Conservation (phyloP, 2,797 vertebrate genomes). For the Sebastes taczanowskii region DNA sequence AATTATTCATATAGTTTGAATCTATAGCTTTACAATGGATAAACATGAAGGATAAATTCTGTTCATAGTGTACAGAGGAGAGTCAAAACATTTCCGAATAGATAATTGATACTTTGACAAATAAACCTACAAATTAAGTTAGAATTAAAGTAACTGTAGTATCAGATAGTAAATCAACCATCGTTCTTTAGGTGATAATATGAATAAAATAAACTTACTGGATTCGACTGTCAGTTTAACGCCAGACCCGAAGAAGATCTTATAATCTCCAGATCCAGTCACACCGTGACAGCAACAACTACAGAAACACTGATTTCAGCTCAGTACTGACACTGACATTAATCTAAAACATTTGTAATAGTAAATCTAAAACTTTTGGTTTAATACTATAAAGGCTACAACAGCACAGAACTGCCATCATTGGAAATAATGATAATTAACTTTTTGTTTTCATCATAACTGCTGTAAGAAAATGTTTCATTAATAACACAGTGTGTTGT, state of each 20-base stretch:
- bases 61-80: not conserved
- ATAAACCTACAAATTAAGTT: not conserved
- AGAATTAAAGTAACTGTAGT: not conserved
- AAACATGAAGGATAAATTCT: not conserved
- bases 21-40: not conserved
- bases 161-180: not conserved
- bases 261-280: not conserved
- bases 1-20: not conserved
- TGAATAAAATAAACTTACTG: conserved; percentile 8
- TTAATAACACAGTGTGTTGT: not conserved
- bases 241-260: conserved; percentile 1
- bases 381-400: not conserved
- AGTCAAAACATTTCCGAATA: not conserved
- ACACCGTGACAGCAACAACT: not conserved
- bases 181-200: not conserved
- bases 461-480: not conserved
- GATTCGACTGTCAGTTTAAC: not conserved
- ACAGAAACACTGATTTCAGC: not conserved
- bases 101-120: not conserved
- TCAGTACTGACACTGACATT: not conserved
- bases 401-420: not conserved
- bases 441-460: not conserved
- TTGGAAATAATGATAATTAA: not conserved
- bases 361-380: not conserved
- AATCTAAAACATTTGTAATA: not conserved